Base-by-base conservation (phyloP, 2,797 vertebrate species). In the Dendrocincla tyrannina region DNA sequence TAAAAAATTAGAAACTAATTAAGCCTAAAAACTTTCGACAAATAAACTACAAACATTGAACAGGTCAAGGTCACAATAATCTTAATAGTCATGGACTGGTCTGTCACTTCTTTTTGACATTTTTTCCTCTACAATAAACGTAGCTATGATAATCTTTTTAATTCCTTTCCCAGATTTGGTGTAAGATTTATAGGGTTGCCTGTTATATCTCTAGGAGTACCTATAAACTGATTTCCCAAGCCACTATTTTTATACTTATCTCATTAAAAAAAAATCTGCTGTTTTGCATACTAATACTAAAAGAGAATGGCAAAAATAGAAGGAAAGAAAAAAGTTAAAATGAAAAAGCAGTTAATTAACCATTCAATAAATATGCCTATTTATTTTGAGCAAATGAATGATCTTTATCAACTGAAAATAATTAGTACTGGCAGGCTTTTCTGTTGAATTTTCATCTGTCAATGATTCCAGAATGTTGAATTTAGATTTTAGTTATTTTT, bases 361-460 rank as follows among this genome's bases (percentile, higher is more conserved):
- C 30, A 74, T 88, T 95, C 4, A 16, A 41, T 80, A 97, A 88
- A 72, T 80, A 92, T 52, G 64, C 32, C 73, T 81, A 73, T 82
- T 90, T 94, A 94, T 75, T 91, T 83, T 85, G 22, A 89, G 56
- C 56, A 94, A 94, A 80, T 91, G 50, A 92, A 74, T 94, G 52
- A 88, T 62, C 49, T 88, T 89, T 95, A 90, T 90, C 80, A 90
- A 72, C 37, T 66, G 86, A 90, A 93, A 94, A 81, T 77, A 83
- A 84, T 60, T 80, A 86, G 18, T 37, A 42, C 37, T 75, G 58
- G 62, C 35, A 88, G 27, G n/a, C 23, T 49, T 75, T 91, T 85
- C 74, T 56, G 17, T 55, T 84, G 33, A 59, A 80, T 85, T 83
- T 85, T 93, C 42, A 90, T 64, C 37, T 64, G 25, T 49, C 35